A percentile compares a stretch with the other conserved stretches of the same genome.
Evolutionary conservation across 53 echinoderm and acorn worm genomes (phyloP).

Genomic region (Antedon mediterranea): DNA sequence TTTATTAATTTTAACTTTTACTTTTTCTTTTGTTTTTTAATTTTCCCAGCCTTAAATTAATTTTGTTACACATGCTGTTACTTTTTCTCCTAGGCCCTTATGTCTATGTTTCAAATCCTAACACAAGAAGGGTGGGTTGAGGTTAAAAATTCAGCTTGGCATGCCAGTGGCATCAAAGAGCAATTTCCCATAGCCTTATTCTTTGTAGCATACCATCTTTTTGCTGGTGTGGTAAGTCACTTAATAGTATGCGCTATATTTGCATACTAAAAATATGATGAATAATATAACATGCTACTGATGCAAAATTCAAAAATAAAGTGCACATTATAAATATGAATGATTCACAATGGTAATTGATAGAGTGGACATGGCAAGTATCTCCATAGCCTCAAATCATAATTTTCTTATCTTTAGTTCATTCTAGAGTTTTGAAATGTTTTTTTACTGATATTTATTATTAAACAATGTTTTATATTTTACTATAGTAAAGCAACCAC

Average conservation of each 20-base stretch:
- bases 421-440: no score
- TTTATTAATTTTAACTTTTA: not conserved
- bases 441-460: no score
- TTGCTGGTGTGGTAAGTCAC: slow-evolving; percentile 39
- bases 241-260: not conserved
- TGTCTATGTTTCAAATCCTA: slow-evolving; percentile 57
- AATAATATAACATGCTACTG: not conserved
- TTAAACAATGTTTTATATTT: no score
- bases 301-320: not conserved
- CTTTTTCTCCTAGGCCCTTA: slow-evolving; percentile 18
- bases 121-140: slow-evolving; percentile 53
- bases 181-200: slow-evolving; percentile 11
- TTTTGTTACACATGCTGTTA: not conserved
- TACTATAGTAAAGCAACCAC: no score
- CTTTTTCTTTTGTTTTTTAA: slow-evolving; percentile 1
- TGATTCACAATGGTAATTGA: no score
- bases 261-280: not conserved
- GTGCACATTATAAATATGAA: no score
- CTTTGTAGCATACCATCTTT: slow-evolving; percentile 40
- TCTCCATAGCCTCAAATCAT: no score
- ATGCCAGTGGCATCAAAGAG: not conserved
- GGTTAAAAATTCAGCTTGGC: slow-evolving; percentile 27
- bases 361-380: no score
- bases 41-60: slow-evolving; percentile 4
- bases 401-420: no score